phyloP scores from a whole-genome alignment of 1,140 invertebrate genomes.

The Stegodyphus mimosarum region DNA sequence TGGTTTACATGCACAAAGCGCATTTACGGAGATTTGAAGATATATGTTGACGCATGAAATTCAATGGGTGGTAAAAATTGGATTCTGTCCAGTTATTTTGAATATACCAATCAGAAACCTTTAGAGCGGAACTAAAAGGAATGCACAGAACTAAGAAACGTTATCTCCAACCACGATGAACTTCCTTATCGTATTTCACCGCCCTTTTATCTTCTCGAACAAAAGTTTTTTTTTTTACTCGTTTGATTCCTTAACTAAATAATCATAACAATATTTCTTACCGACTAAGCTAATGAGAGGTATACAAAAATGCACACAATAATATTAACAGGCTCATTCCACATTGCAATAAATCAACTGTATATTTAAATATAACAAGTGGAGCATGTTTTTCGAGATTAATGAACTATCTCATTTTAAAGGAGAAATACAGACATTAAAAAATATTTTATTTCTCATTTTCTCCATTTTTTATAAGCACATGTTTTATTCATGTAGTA shows the following conservation, averaged over 20 bases:
- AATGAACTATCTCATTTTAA: no score
- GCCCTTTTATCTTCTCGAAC: slow-evolving; percentile 44
- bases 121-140: slow-evolving; percentile 42
- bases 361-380: no score
- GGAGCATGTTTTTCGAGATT: no score
- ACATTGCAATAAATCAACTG: no score
- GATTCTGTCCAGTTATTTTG: slow-evolving; percentile 57
- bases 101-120: slow-evolving; percentile 53
- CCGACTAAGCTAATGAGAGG: no score
- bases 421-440: no score
- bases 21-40: slow-evolving; percentile 51
- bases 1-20: not conserved
- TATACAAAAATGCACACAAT: no score
- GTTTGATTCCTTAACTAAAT: not conserved
- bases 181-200: slow-evolving; percentile 38
- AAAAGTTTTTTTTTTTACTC: slow-evolving; percentile 47
- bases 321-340: no score
- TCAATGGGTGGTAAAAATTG: slow-evolving; percentile 53
- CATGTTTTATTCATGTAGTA: no score
- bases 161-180: slow-evolving; percentile 38
- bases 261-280: slow-evolving; percentile 26
- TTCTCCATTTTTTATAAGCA: no score
- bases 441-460: no score
- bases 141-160: slow-evolving; percentile 19
- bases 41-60: slow-evolving; percentile 35